Base-by-base conservation (phyloP, 2,113 vertebrate species). In the Cyanoramphus novaezelandiae region DNA sequence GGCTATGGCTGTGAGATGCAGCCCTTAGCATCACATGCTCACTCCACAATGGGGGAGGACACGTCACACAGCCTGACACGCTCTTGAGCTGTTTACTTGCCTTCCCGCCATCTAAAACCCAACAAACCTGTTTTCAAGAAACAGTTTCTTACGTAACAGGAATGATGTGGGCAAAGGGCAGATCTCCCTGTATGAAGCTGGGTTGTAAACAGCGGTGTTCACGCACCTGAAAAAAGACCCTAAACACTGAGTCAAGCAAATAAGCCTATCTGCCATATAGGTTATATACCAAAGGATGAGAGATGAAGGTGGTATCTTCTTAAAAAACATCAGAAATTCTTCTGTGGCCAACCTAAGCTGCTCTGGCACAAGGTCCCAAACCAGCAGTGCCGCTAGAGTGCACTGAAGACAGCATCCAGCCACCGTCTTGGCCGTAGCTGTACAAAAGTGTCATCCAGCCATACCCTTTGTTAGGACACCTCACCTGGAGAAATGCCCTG, bases 1-100 rank as follows among this genome's bases (percentile, higher is more conserved):
- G 29, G 41, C n/a, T 65, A 29, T 1, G 10, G 47, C 67, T 5
- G 1, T 9, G 65, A 78, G 52, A 79, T 17, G 31, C 8, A 82
- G 60, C 68, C 62, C 35, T 4, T 1, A 39, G 60, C 35, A 86
- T 12, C 47, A 11, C 4, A 7, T 29, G 27, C 43, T 50, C 39
- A 25, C 21, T 52, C 31, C 0, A 13, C 25, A 4, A 2, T 0
- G 0, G 41, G 15, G 37, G 35, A 24, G 2, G 12, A 69, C 9
- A 13, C 1, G 0, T 88, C 84, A 71, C 2, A 5, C 46, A 75
- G 31, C 37, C 57, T 50, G 47, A 50, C 9, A 16, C 3, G 1
- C n/a, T 62, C 43, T 44, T 74, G 29, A 19, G 53, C n/a, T 82
- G 57, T 63, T 85, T 69, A 69, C 29, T 57, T 62, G 37, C 53